Evolutionary conservation across 2,797 vertebrate species (phyloP).

Genomic region (Stomatorhinus walkeri): DNA sequence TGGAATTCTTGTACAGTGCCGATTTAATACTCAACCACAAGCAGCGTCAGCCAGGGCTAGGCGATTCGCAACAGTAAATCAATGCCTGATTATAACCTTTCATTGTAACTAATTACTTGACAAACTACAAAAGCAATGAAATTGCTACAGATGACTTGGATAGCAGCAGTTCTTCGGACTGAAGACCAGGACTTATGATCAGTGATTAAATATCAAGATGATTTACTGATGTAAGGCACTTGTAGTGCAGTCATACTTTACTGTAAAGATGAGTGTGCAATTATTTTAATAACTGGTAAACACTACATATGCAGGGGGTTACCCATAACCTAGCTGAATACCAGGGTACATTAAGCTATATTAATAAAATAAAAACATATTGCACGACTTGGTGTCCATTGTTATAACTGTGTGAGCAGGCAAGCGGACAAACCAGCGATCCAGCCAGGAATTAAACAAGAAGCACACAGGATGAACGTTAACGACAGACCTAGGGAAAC

Average conservation of each 20-base stretch:
- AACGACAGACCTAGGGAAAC: too few species aligned
- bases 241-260: not conserved
- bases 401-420: too few species aligned
- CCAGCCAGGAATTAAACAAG: too few species aligned
- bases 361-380: not conserved
- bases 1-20: not conserved
- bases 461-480: too few species aligned
- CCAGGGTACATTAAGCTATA: not conserved
- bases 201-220: not conserved
- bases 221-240: not conserved
- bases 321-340: not conserved
- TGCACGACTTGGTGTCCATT: not conserved
- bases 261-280: not conserved
- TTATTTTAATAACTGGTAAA: not conserved
- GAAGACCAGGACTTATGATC: not conserved
- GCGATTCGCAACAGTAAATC: not conserved
- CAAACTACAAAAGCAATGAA: not conserved
- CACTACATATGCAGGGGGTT: not conserved
- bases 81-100: not conserved
- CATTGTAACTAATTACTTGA: not conserved
- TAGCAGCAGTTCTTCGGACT: not conserved
- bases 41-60: not conserved
- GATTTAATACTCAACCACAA: not conserved
- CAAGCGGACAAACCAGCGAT: too few species aligned
- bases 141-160: not conserved